Evolutionary conservation across 2,113 vertebrate species (phyloP), one percentile per base, ranked within the genome.

Genomic region (Gobio gobio): DNA sequence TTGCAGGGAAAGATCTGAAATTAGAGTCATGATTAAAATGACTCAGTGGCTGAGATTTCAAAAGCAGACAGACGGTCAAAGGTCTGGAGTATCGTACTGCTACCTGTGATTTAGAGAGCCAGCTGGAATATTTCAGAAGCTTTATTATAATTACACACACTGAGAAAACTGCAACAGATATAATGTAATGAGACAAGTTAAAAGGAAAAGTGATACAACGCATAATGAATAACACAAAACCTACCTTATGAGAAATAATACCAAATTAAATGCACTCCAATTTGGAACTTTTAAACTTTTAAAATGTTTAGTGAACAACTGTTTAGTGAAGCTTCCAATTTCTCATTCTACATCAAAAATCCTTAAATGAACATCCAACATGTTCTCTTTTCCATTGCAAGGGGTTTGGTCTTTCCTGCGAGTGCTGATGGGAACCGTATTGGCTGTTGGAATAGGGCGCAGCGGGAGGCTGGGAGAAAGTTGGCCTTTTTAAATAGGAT

Each of bases 1-100:
- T 93, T 92, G 91, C 92, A 92, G 93, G 91, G 49, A 92, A 90
- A 78, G 91, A 73, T 92, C 88, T 91, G 92, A 91, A 93, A 93
- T 94, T 93, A 91, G 90, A 89, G 86, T 87, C 91, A 88, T 92
- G 93, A 94, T 95, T 94, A 94, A 94, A 94, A 94, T 94, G 89
- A 92, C 90, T 93, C 91, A 90, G 87, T 91, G 82, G 88, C 87
- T 49, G 16, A 88, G 79, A 84, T 86, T 75, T 83, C 77, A 86
- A 36, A 49, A 61, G 72, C 63, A 77, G 26, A 43, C 29, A 43
- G 83, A 73, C 83, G 89, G 92, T 91, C 92, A 90, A 90, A 90
- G 90, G 78, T 83, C 87, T 82, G 56, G 79, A 89, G 83, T 88
- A 82, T 91, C 87, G 64, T 79, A 86, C 78, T 83, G 26, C 20